Evolutionary conservation across 2,888 invertebrate species (phyloP).

Genomic region (Lepas anatifera): DNA sequence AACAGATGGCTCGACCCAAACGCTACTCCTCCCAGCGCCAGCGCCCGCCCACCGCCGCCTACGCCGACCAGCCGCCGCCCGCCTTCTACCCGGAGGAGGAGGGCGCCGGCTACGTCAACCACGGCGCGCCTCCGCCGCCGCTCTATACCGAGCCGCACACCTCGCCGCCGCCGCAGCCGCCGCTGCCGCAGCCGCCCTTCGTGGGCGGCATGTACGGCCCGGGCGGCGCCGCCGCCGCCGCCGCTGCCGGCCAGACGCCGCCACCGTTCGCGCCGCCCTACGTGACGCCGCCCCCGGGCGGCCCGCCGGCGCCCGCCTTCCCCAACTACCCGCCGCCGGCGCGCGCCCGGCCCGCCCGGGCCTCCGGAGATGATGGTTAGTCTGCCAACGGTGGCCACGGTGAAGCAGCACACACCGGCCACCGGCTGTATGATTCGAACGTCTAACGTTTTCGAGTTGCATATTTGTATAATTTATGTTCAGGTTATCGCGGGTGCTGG

Average conservation of each 20-base stretch:
- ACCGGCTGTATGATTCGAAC: too few species aligned
- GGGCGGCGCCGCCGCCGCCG: background rate
- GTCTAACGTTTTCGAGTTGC: conserved; percentile 28
- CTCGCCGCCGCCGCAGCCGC: conserved; percentile 14
- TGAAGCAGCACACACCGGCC: conserved; percentile 20
- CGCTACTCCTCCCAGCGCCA: conserved; percentile 55
- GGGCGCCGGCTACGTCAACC: background rate
- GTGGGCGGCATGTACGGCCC: background rate
- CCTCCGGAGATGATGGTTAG: conserved; percentile 25
- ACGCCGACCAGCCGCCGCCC: conserved; percentile 21
- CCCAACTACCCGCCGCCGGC: conserved; percentile 21
- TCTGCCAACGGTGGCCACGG: conserved; percentile 23
- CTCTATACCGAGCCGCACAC: background rate
- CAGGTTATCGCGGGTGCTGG: too few species aligned
- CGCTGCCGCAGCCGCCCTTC: conserved; percentile 13
- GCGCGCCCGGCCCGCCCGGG: conserved; percentile 20
- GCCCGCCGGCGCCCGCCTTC: conserved; percentile 14
- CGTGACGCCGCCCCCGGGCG: conserved; percentile 17
- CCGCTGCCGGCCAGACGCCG: background rate
- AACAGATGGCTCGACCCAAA: conserved; percentile 42
- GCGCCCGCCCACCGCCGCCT: conserved; percentile 33
- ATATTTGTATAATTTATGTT: conserved; percentile 12
- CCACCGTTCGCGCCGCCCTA: conserved; percentile 16
- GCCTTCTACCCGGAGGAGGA: conserved; percentile 9
- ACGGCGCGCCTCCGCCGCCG: background rate